phyloP scores from a whole-genome alignment of 2,797 vertebrate genomes.

The Meriones psammophilus region DNA sequence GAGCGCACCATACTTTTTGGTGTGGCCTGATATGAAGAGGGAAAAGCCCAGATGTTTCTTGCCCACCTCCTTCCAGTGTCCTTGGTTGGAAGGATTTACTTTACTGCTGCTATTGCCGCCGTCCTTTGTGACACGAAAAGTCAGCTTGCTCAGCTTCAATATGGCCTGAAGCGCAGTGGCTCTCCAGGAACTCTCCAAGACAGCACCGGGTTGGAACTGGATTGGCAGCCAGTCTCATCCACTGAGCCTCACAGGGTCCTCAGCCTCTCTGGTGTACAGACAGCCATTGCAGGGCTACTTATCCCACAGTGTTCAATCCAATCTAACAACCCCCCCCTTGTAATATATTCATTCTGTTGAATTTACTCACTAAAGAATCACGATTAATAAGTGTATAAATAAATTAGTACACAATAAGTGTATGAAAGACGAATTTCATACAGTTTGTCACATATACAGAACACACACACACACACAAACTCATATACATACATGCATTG shows the following conservation, averaged over 20 bases:
- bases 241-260: background rate
- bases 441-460: background rate
- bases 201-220: background rate
- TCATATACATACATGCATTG: background rate
- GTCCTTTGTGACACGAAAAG: background rate
- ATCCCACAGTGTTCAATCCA: background rate
- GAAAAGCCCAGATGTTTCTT: background rate
- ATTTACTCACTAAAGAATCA: background rate
- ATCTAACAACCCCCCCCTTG: background rate
- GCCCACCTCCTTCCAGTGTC: too few species aligned
- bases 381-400: background rate
- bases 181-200: background rate
- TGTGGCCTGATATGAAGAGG: background rate
- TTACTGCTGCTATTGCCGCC: background rate
- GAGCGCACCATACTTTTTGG: background rate
- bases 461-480: background rate
- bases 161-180: background rate
- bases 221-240: background rate
- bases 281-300: background rate
- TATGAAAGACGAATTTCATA: background rate
- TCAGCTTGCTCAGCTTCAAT: background rate
- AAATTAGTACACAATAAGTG: background rate
- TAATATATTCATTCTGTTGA: background rate
- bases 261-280: background rate
- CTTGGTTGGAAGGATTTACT: background rate